These are phyloP conservation scores for Bradypodion pumilum DNA, from an alignment of 2,797 vertebrate species.

Conservation along the genomic window DNA sequence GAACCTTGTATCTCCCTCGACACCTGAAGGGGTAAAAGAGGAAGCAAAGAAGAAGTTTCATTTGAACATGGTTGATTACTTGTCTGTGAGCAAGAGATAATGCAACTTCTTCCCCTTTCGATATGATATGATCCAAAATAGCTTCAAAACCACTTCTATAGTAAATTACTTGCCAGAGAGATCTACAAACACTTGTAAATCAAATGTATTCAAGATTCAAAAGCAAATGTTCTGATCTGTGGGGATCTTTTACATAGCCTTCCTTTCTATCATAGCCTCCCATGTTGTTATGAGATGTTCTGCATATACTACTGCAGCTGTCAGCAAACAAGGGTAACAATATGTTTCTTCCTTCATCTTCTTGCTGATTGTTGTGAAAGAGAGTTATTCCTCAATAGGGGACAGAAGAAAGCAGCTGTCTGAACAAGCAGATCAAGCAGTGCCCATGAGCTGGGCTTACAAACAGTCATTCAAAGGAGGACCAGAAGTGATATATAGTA, in stretches of 20 bases:
- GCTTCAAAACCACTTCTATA: not conserved
- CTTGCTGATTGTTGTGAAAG: slow-evolving; percentile 43
- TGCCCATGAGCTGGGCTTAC: not conserved
- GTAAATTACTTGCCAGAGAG: slow-evolving; percentile 28
- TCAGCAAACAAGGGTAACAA: slow-evolving; percentile 51
- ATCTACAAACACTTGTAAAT: slow-evolving; percentile 22
- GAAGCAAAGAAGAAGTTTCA: too few relatives aligned
- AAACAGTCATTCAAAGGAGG: not conserved
- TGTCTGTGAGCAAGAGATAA: too few relatives aligned
- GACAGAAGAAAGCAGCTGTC: slow-evolving; percentile 47
- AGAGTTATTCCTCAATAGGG: slow-evolving; percentile 51
- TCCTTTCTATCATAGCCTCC: slow-evolving; percentile 33
- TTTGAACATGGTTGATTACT: too few relatives aligned
- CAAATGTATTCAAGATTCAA: slow-evolving; percentile 39
- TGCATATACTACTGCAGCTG: slow-evolving; percentile 41
- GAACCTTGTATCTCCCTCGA: too few relatives aligned
- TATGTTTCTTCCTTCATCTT: slow-evolving; percentile 51
- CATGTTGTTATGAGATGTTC: slow-evolving; percentile 39
- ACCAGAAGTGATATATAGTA: not conserved
- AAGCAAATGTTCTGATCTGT: slow-evolving; percentile 9
- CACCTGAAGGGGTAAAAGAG: too few relatives aligned
- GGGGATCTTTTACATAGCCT: slow-evolving; percentile 40
- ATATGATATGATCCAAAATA: slow-evolving; percentile 23
- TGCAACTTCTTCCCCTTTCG: too few relatives aligned
- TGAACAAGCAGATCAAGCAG: slow-evolving; percentile 27